Evolutionary conservation across 2,888 invertebrate species (phyloP).

Genomic region (Hymenopus coronatus): DNA sequence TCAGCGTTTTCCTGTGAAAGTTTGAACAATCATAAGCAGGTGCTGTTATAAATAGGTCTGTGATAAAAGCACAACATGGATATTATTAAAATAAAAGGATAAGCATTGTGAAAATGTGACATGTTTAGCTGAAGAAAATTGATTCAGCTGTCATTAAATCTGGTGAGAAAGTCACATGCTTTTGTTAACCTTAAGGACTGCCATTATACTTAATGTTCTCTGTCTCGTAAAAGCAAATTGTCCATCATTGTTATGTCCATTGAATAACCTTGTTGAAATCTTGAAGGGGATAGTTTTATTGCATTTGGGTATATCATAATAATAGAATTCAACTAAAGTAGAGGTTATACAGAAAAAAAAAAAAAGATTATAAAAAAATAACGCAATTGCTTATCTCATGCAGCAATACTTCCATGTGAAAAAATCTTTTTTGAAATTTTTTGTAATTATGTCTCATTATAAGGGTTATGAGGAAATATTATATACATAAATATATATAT

Average conservation of each 20-base stretch:
- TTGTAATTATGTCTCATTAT: conserved; percentile 2
- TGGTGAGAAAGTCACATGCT: not conserved
- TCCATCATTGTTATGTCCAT: not conserved
- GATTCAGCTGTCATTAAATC: not conserved
- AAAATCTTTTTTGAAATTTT: conserved; percentile 9
- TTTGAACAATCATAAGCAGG: conserved; percentile 22
- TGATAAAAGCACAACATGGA: conserved; percentile 26
- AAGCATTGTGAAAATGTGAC: not conserved
- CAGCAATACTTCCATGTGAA: conserved; percentile 20
- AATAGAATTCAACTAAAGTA: not conserved
- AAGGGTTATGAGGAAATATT: not conserved
- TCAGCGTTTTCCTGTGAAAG: not conserved
- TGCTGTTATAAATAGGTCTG: conserved; percentile 23
- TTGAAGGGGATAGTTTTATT: not conserved
- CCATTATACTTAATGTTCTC: not conserved
- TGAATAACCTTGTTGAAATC: not conserved
- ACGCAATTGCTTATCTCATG: not conserved
- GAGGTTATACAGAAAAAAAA: not conserved
- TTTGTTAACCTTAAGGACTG: not conserved
- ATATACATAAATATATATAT: not conserved
- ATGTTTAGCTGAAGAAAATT: not conserved
- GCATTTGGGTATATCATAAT: not conserved
- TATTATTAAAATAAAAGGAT: not conserved
- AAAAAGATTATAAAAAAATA: not conserved
- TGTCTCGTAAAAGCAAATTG: conserved; percentile 2